Evolutionary conservation across 2,888 invertebrate genomes (phyloP), one percentile per base, ranked within the genome.

Genomic region (Dryocosmus kuriphilus): DNA sequence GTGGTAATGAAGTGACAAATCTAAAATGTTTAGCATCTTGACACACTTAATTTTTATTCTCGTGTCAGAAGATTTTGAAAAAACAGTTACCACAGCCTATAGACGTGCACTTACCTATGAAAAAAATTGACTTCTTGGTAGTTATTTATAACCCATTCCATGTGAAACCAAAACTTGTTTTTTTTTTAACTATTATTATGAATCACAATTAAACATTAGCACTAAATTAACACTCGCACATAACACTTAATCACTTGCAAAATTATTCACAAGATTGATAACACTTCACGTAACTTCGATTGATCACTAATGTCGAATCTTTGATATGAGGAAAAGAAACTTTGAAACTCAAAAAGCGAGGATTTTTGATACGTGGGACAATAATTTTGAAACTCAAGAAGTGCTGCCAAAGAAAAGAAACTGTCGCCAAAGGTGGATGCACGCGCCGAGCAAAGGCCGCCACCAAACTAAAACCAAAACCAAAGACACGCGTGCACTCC

Each of bases 401-500:
- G 11, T 27, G 60, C 60, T 27, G 24, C 60, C 32, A 76, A 67
- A 22, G 3, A 65, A 67, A 46, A 35, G 19, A 22, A 32, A 46
- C 2, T 27, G 30, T 76, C 32, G 22, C 11, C 2, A 38, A 41
- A 22, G n/a, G 19, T 60, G n/a, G 38, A 75, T 62, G 27, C 63
- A 76, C 79, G 76, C 77, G 77, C 67, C 76, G 82, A 77, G 82
- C 82, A 82, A 82, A 82, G 86, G 87, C 87, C 83, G 86, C 81
- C 85, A 83, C 83, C 79, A 87, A 89, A 91, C 91, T 91, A 90
- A 90, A 89, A 89, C 88, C 88, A 88, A 90, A 89, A 88, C 85
- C 87, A 85, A 90, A 90, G 90, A 89, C 90, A 90, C 90, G 89
- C 89, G 89, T 88, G 88, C 86, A 84, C 85, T 81, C 87, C 88